phyloP scores from a whole-genome alignment of 1,140 invertebrate species.

The Zaprionus taronus region DNA sequence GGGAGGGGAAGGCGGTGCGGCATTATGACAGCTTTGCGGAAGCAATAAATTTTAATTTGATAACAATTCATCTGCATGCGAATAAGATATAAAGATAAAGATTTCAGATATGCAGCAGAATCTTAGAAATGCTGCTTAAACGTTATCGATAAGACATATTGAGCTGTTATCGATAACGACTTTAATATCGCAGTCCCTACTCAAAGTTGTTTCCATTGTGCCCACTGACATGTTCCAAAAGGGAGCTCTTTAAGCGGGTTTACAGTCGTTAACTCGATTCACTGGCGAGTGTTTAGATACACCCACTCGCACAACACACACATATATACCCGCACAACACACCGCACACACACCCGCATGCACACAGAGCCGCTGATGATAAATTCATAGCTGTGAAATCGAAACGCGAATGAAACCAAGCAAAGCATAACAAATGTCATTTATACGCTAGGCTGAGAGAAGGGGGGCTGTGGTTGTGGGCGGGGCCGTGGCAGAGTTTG shows the following conservation, averaged over 20 bases:
- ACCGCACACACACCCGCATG: not conserved
- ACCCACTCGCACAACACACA: not conserved
- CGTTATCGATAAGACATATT: not conserved
- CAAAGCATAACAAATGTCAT: constrained; percentile 72
- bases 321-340: not conserved
- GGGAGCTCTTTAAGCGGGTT: not conserved
- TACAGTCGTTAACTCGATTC: constrained; percentile 45
- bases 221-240: not conserved
- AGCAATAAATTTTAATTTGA: constrained; percentile 76
- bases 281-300: constrained; percentile 69
- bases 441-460: constrained; percentile 38
- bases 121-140: not conserved
- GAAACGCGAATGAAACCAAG: constrained; percentile 65
- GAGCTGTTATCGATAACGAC: not conserved
- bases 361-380: constrained; percentile 33
- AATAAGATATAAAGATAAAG: constrained; percentile 29
- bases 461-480: not conserved
- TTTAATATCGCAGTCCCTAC: not conserved
- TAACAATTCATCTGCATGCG: constrained; percentile 66
- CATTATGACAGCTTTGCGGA: constrained; percentile 63
- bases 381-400: constrained; percentile 63
- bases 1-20: too few relatives aligned
- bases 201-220: not conserved
- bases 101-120: constrained; percentile 50
- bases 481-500: not conserved